Conservation (phyloP, 1,140 invertebrate genomes). For the Zaprionus capensis region DNA sequence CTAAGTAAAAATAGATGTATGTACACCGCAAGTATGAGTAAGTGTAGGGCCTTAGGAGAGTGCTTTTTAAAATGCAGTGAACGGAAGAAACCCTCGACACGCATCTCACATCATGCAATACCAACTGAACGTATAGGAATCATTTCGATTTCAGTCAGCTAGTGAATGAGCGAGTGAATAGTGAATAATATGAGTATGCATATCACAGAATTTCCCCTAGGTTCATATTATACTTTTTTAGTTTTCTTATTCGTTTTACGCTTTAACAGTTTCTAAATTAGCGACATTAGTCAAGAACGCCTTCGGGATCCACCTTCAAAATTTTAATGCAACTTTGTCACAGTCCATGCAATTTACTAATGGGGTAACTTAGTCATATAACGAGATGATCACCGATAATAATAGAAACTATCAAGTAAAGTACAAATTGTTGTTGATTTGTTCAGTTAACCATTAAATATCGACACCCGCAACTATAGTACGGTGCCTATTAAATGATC, state of each 20-base stretch:
- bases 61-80: slow-evolving; percentile 24
- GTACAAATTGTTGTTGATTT: slow-evolving; percentile 1
- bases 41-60: neutral
- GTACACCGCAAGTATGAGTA: neutral
- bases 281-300: slow-evolving; percentile 1
- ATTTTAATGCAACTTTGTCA: neutral
- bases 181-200: neutral
- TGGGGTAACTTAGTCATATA: neutral
- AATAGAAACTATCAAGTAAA: slow-evolving; percentile 4
- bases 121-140: neutral
- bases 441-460: neutral
- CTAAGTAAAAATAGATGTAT: slow-evolving; percentile 35
- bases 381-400: neutral
- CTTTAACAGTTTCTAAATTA: slow-evolving; percentile 18
- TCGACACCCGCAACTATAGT: neutral
- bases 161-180: neutral
- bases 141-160: neutral
- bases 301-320: neutral
- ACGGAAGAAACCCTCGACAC: slow-evolving; percentile 11
- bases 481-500: neutral
- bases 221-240: neutral
- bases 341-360: neutral
- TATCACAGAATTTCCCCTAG: neutral
- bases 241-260: neutral
- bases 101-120: slow-evolving; percentile 17